These are phyloP conservation scores for Berghia stephanieae DNA, from an alignment of 1,140 invertebrate species.

Conservation along the genomic window DNA sequence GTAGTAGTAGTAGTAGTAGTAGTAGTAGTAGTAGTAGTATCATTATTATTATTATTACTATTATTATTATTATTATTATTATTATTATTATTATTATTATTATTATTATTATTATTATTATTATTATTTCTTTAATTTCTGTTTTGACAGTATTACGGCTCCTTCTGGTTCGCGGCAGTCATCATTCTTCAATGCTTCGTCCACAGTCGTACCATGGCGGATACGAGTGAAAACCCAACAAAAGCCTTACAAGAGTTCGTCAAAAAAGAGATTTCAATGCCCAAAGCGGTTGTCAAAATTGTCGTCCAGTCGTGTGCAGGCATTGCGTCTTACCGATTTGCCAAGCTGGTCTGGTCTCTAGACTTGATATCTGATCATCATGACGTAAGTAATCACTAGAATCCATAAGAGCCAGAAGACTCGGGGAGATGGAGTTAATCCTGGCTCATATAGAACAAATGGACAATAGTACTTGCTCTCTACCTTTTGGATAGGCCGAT, in stretches of 20 bases:
- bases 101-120: too few species aligned
- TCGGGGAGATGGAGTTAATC: too few species aligned
- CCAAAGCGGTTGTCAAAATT: slow-evolving; percentile 44
- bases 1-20: too few species aligned
- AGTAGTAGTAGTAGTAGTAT: too few species aligned
- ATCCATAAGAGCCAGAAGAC: too few species aligned
- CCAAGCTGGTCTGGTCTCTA: slow-evolving; percentile 54
- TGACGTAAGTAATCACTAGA: slow-evolving; percentile 38
- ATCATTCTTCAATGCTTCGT: slow-evolving; percentile 54
- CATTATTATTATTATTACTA: too few species aligned
- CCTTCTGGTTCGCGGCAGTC: slow-evolving; percentile 50
- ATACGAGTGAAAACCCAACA: slow-evolving; percentile 55
- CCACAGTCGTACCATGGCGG: slow-evolving; percentile 52
- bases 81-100: too few species aligned
- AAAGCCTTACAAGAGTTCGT: slow-evolving; percentile 47
- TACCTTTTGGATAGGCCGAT: too few species aligned
- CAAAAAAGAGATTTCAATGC: slow-evolving; percentile 34
- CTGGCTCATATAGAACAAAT: too few species aligned
- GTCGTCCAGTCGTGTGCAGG: slow-evolving; percentile 50
- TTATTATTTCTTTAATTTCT: too few species aligned
- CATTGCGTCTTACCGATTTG: slow-evolving; percentile 56
- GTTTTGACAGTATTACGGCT: slow-evolving; percentile 47
- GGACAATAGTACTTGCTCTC: too few species aligned
- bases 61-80: too few species aligned
- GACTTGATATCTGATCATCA: slow-evolving; percentile 59